A percentile compares a stretch with the other conserved stretches of the same genome.
These are phyloP conservation scores for Pao palembangensis DNA, from an alignment of 2,113 vertebrate genomes.

Conservation along the genomic window DNA sequence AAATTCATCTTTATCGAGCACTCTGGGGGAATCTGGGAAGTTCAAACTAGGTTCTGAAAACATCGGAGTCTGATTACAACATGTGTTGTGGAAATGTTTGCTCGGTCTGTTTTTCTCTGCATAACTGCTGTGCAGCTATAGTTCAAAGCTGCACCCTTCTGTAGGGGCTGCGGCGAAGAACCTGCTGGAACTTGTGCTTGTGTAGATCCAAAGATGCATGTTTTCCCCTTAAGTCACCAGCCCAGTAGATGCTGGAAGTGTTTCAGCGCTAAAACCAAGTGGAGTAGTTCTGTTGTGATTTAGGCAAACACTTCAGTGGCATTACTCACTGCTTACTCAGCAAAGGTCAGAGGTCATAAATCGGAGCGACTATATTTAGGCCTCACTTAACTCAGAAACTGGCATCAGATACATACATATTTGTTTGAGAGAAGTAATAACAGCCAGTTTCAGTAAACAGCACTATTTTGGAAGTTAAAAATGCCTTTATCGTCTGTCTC, in stretches of 20 bases:
- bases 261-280: slow-evolving; percentile 5
- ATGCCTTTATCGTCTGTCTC: not conserved
- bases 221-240: no score
- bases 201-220: not conserved
- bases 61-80: no score
- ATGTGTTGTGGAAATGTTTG: not conserved
- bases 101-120: no score
- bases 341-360: not conserved
- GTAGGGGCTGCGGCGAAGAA: not conserved
- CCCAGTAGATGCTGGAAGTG: not conserved
- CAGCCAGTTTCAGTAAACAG: no score
- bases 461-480: not conserved
- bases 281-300: not conserved
- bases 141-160: not conserved
- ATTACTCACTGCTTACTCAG: not conserved
- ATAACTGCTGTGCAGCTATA: no score
- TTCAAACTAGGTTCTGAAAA: no score
- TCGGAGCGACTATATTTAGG: not conserved
- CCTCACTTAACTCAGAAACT: no score
- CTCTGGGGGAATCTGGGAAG: no score
- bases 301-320: slow-evolving; percentile 11
- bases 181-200: slow-evolving; percentile 6
- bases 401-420: no score
- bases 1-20: not conserved
- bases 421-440: no score